Evolutionary conservation across 1,140 invertebrate species (phyloP), one percentile per base, ranked within the genome.

Genomic region (Drosophila varians): DNA sequence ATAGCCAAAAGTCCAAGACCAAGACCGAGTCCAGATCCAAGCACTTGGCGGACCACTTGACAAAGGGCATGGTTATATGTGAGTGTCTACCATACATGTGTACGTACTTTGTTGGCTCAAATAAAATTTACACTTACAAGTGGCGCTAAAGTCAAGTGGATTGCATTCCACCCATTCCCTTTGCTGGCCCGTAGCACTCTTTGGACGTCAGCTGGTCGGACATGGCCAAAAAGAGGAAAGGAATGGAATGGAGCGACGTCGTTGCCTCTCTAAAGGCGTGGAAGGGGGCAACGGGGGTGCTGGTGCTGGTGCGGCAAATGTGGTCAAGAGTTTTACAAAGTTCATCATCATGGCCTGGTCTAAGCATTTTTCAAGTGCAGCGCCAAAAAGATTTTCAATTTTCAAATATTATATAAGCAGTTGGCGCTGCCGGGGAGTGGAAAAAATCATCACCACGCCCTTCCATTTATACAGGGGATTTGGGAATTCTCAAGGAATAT

Each of bases 91-190:
- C n/a, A n/a, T n/a, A n/a, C 51, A 55, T 60, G 36, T 74, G 40
- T 69, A 53, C 57, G 40, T 54, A 82, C 73, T 82, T 48, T 55
- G 61, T 47, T 86, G 76, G 76, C 72, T 84, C 72, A 86, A 84
- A 84, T 84, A 84, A 84, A 84, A 84, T 86, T 79, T 84, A 84
- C 80, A 84, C 80, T 84, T 86, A 76, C 80, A 86, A 86, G 80
- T 84, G 80, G 80, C 80, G 80, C 80, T 84, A 86, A 84, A 84
- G 80, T 86, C 80, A 74, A 84, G 80, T 73, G 76, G 58, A 75
- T 56, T 78, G 74, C 65, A 74, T 47, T 65, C 48, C 18, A 31
- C 25, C 14, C 8, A 14, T n/a, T 8, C 26, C 31, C 9, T 16
- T 11, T n/a, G 11, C 14, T 40, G 3, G 8, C 16, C 11, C 8